Conservation (phyloP, 2,113 vertebrate genomes). For the Caloenas nicobarica region DNA sequence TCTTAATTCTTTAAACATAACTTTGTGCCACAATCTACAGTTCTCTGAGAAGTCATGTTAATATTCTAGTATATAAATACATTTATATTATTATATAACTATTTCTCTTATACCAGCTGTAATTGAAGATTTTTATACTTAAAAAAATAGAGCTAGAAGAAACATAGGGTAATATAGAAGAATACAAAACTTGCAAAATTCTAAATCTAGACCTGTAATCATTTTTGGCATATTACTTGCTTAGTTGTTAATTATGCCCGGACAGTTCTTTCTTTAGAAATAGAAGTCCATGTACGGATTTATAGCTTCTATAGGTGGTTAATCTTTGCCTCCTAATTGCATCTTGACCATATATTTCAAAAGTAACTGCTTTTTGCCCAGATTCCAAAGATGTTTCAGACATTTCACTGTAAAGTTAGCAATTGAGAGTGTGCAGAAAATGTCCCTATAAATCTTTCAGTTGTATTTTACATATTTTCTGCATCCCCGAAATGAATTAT, state of each 20-base stretch:
- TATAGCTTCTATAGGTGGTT: not conserved
- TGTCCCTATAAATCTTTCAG: constrained; percentile 24
- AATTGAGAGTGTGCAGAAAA: not conserved
- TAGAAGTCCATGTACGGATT: constrained; percentile 14
- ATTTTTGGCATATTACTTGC: not conserved
- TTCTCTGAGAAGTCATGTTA: not conserved
- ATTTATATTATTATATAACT: not conserved
- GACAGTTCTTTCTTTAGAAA: constrained; percentile 19
- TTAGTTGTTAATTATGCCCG: constrained; percentile 14
- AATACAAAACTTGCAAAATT: not conserved
- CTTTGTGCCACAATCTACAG: not conserved
- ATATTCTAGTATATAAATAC: not conserved
- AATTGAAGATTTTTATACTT: not conserved
- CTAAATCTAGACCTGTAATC: not conserved
- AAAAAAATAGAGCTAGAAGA: not conserved
- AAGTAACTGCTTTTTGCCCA: constrained; percentile 21
- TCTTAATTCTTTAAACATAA: not conserved
- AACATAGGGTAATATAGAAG: not conserved
- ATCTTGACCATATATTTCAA: constrained; percentile 41
- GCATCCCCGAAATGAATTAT: constrained; percentile 3
- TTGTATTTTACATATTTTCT: constrained; percentile 33
- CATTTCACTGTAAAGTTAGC: constrained; percentile 37
- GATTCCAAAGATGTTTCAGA: constrained; percentile 12
- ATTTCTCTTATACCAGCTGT: not conserved
- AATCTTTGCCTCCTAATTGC: constrained; percentile 42